These are phyloP conservation scores for Coendou prehensilis DNA, from an alignment of 2,797 vertebrate species.

Conservation along the genomic window DNA sequence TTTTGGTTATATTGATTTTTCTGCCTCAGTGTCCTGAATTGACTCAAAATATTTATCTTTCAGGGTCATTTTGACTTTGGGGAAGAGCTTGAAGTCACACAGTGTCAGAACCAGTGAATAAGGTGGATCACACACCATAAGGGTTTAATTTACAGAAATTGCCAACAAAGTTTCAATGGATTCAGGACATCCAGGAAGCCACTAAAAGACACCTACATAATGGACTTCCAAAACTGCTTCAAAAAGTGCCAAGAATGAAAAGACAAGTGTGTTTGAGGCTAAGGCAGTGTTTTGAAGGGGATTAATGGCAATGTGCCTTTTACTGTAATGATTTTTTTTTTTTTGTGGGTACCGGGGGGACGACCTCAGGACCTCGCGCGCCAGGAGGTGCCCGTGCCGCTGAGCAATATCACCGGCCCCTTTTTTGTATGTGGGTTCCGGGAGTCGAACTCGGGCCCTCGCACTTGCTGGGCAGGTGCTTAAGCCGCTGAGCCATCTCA, in stretches of 20 bases:
- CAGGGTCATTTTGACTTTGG: background rate
- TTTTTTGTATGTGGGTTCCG: no score
- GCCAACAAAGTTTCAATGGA: background rate
- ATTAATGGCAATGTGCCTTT: no score
- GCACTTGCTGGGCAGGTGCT: no score
- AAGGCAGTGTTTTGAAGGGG: background rate
- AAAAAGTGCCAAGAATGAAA: background rate
- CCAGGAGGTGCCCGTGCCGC: no score
- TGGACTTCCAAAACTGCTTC: background rate
- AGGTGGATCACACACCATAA: background rate
- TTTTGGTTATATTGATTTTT: background rate
- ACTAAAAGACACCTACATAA: background rate
- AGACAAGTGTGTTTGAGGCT: background rate
- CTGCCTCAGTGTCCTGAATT: background rate
- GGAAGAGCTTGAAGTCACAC: background rate
- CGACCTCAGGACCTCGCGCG: no score
- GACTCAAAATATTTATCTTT: background rate
- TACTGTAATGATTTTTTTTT: no score
- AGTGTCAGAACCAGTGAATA: background rate
- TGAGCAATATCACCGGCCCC: no score
- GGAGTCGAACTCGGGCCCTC: no score
- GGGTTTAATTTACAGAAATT: background rate
- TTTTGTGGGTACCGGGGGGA: no score
- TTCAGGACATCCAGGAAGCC: background rate
- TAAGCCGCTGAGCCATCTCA: no score